Conservation (phyloP, 2,113 vertebrate species). For the Lophius piscatorius region DNA sequence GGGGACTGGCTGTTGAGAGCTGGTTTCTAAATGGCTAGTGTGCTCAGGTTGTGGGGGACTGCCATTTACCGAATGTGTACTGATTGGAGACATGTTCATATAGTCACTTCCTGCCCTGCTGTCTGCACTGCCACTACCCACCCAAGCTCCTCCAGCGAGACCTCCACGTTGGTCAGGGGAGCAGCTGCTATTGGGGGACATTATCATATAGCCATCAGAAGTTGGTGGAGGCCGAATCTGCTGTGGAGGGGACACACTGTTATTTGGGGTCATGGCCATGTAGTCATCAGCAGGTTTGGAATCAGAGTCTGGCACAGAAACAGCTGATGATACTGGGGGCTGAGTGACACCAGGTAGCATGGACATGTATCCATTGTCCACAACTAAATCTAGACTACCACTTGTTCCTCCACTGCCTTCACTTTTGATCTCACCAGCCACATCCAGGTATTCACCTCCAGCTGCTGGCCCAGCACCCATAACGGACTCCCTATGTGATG, state of each 20-base stretch:
- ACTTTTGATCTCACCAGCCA: constrained; percentile 69
- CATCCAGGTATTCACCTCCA: constrained; percentile 71
- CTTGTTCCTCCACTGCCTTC: constrained; percentile 48
- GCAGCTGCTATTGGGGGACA: constrained; percentile 82
- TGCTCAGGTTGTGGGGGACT: constrained; percentile 71
- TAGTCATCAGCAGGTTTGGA: constrained; percentile 80
- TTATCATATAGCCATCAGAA: constrained; percentile 83
- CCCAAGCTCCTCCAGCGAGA: constrained; percentile 60
- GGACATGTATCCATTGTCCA: constrained; percentile 82
- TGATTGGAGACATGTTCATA: constrained; percentile 86
- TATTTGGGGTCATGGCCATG: constrained; percentile 82
- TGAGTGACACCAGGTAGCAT: constrained; percentile 81
- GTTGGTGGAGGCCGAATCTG: constrained; percentile 72
- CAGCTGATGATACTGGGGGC: constrained; percentile 65
- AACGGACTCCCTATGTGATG: constrained; percentile 52
- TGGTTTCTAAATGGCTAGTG: constrained; percentile 48
- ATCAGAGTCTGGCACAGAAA: constrained; percentile 69
- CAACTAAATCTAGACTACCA: constrained; percentile 42
- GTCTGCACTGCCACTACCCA: constrained; percentile 76
- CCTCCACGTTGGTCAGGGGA: constrained; percentile 80
- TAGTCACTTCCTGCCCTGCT: constrained; percentile 80
- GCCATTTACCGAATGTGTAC: constrained; percentile 73
- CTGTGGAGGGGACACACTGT: constrained; percentile 81
- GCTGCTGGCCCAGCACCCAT: constrained; percentile 37
- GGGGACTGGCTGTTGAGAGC: constrained; percentile 69